Evolutionary conservation across 64 coral and sea anemone genomes (phyloP).

Genomic region (Platygyra sinensis): DNA sequence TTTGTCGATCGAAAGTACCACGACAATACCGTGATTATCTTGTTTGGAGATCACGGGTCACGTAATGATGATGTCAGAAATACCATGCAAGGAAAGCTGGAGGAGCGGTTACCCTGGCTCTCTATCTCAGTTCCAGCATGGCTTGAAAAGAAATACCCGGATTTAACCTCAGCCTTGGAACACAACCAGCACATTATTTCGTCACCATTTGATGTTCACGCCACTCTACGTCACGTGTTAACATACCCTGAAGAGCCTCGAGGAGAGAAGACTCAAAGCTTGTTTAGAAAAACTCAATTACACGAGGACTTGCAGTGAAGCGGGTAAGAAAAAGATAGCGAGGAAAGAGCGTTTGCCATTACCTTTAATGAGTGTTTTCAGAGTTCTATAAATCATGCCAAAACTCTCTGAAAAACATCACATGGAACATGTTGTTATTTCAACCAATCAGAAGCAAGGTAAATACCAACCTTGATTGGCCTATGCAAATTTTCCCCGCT

Average conservation of each 20-base stretch:
- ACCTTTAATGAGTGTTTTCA: too few relatives aligned
- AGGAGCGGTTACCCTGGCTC: slow-evolving; percentile 94
- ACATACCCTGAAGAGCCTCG: slow-evolving; percentile 64
- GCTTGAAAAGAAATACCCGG: slow-evolving; percentile 76
- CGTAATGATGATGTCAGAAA: slow-evolving; percentile 79
- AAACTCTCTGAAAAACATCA: too few relatives aligned
- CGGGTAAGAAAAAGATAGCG: slow-evolving; percentile 46
- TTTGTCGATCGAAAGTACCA: slow-evolving; percentile 60
- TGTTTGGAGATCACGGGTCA: slow-evolving; percentile 89
- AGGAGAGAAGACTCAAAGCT: slow-evolving; percentile 79
- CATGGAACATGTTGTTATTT: too few relatives aligned
- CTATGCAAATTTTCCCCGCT: too few relatives aligned
- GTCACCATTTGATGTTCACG: slow-evolving; percentile 84
- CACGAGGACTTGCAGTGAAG: slow-evolving; percentile 64
- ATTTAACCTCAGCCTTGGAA: slow-evolving; percentile 53
- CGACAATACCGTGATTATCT: slow-evolving; percentile 74
- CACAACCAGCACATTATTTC: slow-evolving; percentile 76
- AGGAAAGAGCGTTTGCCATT: too few relatives aligned
- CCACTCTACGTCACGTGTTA: slow-evolving; percentile 82
- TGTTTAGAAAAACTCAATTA: slow-evolving; percentile 59
- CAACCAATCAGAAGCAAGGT: too few relatives aligned
- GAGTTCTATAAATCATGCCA: too few relatives aligned
- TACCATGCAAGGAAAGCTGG: slow-evolving; percentile 92
- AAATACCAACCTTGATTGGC: too few relatives aligned
- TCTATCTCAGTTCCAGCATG: slow-evolving; percentile 86